Evolutionary conservation across 2,113 vertebrate species (phyloP), one percentile per base, ranked within the genome.

Genomic region (Thamnophis sirtalis): DNA sequence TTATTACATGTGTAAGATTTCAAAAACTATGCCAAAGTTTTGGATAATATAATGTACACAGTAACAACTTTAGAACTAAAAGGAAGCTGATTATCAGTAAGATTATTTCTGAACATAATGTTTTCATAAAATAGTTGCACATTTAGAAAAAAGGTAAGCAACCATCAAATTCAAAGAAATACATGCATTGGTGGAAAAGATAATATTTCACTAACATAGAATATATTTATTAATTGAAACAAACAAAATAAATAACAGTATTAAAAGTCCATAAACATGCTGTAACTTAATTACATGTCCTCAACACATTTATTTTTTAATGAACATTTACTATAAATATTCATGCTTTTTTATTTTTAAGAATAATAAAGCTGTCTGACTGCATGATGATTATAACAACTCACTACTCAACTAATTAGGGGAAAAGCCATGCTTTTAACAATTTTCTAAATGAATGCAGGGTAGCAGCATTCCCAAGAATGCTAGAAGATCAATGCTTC

Each of bases 51-150:
- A 94, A 94, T 93, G 73, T 92, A 54, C 0, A 5, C 0, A 60
- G 68, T 0, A 17, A 60, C 38, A 43, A 2, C 53, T 93, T 91
- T 93, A 95, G 93, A 94, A 93, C 28, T 94, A 93, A 96, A 86
- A 88, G 91, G 96, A 96, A 96, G 92, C 95, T 58, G 92, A 96
- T 96, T 96, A 96, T 93, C 92, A 89, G 49, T 92, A 87, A 84
- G 89, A 90, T 94, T 96, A 96, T 94, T 95, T 95, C 91, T 91
- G 93, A 94, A 22, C 58, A 85, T 94, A 28, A n/a, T 89, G 94
- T 96, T 95, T 93, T 95, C 95, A 95, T 95, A 96, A 95, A 95
- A 89, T 94, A 95, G 92, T 91, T 73, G 92, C 92, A 93, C 91
- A 90, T 92, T 50, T 89, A 89, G 91, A 24, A 13, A 84, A 84